Evolutionary conservation across 2,888 invertebrate genomes (phyloP).

Genomic region (Yponomeuta cagnagella): DNA sequence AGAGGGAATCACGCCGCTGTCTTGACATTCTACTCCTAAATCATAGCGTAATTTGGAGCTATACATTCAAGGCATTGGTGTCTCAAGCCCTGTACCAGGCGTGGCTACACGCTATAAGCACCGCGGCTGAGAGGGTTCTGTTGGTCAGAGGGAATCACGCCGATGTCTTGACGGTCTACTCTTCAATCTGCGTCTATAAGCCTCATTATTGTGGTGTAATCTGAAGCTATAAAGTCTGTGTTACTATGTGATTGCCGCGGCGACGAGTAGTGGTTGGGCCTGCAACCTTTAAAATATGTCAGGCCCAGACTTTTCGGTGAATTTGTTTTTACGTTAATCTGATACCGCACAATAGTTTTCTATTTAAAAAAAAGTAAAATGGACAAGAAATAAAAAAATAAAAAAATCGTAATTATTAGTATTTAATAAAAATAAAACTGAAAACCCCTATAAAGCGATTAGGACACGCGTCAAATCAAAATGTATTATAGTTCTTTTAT

Average conservation of each 20-base stretch:
- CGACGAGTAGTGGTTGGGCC: slow-evolving; percentile 50
- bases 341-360: too few relatives aligned
- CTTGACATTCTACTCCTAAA: slow-evolving; percentile 90
- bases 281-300: too few relatives aligned
- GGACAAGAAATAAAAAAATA: too few relatives aligned
- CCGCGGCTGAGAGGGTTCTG: slow-evolving; percentile 76
- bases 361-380: too few relatives aligned
- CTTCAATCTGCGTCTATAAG: slow-evolving; percentile 52
- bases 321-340: too few relatives aligned
- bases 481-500: too few relatives aligned
- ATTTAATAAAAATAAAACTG: too few relatives aligned
- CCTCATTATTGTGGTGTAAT: neutral
- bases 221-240: slow-evolving; percentile 81
- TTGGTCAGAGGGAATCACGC: slow-evolving; percentile 92
- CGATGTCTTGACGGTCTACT: slow-evolving; percentile 93
- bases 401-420: too few relatives aligned
- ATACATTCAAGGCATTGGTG: slow-evolving; percentile 79
- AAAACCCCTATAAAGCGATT: too few relatives aligned
- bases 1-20: slow-evolving; percentile 93
- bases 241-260: slow-evolving; percentile 96
- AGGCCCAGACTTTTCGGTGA: too few relatives aligned
- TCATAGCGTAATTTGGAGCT: slow-evolving; percentile 50
- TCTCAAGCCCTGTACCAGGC: slow-evolving; percentile 88
- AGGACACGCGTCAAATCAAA: too few relatives aligned
- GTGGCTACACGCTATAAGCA: slow-evolving; percentile 54